phyloP scores from a whole-genome alignment of 1,140 invertebrate genomes.

The Procambarus clarkii region DNA sequence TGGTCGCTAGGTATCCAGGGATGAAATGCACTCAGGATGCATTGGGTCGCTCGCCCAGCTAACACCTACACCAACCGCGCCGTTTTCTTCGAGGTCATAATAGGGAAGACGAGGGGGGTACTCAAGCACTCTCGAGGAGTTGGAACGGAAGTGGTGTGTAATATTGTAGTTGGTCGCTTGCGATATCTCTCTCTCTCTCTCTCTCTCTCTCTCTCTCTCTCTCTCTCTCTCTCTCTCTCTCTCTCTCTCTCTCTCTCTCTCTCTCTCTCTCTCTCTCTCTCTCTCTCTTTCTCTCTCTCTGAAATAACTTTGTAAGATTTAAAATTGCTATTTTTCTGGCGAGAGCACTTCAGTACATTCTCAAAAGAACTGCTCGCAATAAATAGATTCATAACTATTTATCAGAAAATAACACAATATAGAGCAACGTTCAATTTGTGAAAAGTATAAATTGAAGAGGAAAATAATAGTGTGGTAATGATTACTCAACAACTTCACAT shows the following conservation, averaged over 20 bases:
- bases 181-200: not conserved
- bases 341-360: no score
- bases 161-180: no score
- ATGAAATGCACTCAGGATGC: slow-evolving; percentile 27
- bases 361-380: no score
- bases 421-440: no score
- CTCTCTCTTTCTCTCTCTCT: slow-evolving; percentile 2
- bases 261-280: slow-evolving; percentile 10
- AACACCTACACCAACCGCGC: not conserved
- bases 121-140: not conserved
- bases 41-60: not conserved
- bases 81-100: slow-evolving; percentile 34
- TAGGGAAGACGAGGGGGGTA: slow-evolving; percentile 17
- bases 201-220: slow-evolving; percentile 43
- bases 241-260: slow-evolving; percentile 25
- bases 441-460: no score
- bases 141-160: not conserved
- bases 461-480: no score
- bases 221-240: slow-evolving; percentile 28
- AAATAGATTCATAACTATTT: no score
- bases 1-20: slow-evolving; percentile 4
- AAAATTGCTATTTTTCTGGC: no score
- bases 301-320: no score
- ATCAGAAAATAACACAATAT: no score
- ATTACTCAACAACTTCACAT: no score